Evolutionary conservation across 2,113 vertebrate species (phyloP), one percentile per base, ranked within the genome.

Genomic region (Passer montanus): DNA sequence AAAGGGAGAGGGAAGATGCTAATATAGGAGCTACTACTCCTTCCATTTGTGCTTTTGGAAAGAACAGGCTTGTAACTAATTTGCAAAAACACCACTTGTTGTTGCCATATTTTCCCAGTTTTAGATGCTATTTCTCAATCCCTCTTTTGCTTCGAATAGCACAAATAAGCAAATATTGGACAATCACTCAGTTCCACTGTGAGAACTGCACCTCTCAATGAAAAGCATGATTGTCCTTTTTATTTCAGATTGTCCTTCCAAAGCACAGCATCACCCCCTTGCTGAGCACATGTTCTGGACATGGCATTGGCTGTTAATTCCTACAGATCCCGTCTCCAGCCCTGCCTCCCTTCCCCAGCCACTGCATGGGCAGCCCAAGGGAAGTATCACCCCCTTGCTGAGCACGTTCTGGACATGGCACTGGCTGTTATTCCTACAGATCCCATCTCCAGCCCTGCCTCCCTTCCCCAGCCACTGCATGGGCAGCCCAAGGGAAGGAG

Each of bases 311-410:
- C 27, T 85, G 30, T 20, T 24, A n/a, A 21, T 37, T 35, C 13
- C 59, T 28, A 7, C 41, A 55, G 43, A 16, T 21, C 2, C 24
- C 22, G n/a, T 5, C 49, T 76, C 46, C 22, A 56, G 69, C 33
- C 30, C 59, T 27, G 77, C 55, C 55, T 35, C 2, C 1, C 56
- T 21, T 4, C 24, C 55, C 46, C 56, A 72, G 79, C 41, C 50
- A 4, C 6, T 13, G 37, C 4, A 4, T 0, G 1, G 11, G 77
- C 43, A 77, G 35, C 21, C 26, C 7, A 3, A 14, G 31, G 46
- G 12, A 50, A 26, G 43, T n/a, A n/a, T 66, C 41, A 23, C 15
- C 68, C 35, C 55, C 31, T n/a, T 7, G 11, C 77, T 21, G 24
- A 33, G 37, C 58, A 43, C 6, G 17, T 35, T 26, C 56, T 0